phyloP scores from a whole-genome alignment of 1,140 invertebrate genomes.

The Littorina saxatilis region DNA sequence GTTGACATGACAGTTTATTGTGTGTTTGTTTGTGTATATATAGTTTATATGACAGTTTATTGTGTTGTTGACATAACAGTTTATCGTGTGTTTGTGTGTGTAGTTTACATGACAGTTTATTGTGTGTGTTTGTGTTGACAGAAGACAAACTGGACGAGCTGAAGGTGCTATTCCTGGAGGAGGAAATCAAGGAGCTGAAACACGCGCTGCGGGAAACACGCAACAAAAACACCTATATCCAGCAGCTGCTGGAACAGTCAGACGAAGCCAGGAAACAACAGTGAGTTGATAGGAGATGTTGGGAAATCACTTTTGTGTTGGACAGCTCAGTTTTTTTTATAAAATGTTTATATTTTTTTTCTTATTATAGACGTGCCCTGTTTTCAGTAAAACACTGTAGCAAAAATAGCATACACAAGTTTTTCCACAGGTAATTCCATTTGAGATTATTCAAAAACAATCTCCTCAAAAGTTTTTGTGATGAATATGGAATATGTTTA shows the following conservation, averaged over 20 bases:
- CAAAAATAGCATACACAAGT: not conserved
- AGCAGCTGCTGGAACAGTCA: constrained; percentile 66
- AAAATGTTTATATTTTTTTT: not conserved
- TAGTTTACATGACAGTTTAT: too few species aligned
- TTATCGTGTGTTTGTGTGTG: too few species aligned
- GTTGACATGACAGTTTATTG: too few species aligned
- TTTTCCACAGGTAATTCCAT: too few species aligned
- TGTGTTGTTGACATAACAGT: too few species aligned
- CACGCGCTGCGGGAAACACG: constrained; percentile 66
- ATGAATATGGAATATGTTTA: too few species aligned
- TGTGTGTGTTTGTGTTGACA: constrained; percentile 20
- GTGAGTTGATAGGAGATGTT: constrained; percentile 61
- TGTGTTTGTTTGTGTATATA: too few species aligned
- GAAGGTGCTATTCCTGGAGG: constrained; percentile 71
- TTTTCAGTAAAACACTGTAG: not conserved
- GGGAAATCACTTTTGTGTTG: too few species aligned
- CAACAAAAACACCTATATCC: constrained; percentile 70
- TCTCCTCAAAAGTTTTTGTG: too few species aligned
- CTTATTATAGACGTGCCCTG: not conserved
- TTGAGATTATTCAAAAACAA: too few species aligned
- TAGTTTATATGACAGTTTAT: too few species aligned
- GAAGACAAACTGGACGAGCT: constrained; percentile 67
- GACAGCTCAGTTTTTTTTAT: constrained; percentile 2
- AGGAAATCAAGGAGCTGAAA: constrained; percentile 72
- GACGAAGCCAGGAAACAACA: constrained; percentile 68